A percentile compares a stretch with the other conserved stretches of the same genome.
phyloP scores from a whole-genome alignment of 1,140 invertebrate genomes.

The Drosophila sturtevanti region DNA sequence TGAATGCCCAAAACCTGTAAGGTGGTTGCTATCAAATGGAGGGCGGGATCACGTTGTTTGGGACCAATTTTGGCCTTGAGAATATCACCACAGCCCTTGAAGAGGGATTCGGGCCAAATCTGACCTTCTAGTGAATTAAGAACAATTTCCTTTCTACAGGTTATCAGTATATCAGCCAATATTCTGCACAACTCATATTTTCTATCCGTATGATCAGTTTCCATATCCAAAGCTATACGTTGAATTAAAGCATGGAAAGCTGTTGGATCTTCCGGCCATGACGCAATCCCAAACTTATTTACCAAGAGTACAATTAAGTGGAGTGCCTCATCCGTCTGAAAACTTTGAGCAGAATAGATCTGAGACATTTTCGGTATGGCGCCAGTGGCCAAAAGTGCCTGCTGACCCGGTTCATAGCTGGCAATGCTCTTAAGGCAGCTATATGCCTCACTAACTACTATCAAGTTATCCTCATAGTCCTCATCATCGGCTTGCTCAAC shows the following conservation, averaged over 20 bases:
- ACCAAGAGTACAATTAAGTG: slow-evolving; percentile 90
- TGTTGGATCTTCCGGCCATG: slow-evolving; percentile 89
- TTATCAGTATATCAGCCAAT: slow-evolving; percentile 89
- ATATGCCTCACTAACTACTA: slow-evolving; percentile 94
- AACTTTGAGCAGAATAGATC: slow-evolving; percentile 92
- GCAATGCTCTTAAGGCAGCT: slow-evolving; percentile 92
- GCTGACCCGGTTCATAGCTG: slow-evolving; percentile 88
- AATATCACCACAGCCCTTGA: slow-evolving; percentile 91
- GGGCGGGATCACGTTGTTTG: slow-evolving; percentile 92
- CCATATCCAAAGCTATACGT: slow-evolving; percentile 93
- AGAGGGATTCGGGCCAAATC: slow-evolving; percentile 90
- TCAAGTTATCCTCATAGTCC: slow-evolving; percentile 92
- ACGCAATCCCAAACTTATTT: slow-evolving; percentile 86
- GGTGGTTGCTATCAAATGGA: slow-evolving; percentile 91
- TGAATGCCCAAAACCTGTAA: slow-evolving; percentile 92
- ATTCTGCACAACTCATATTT: slow-evolving; percentile 94
- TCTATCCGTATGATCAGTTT: slow-evolving; percentile 91
- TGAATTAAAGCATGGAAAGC: slow-evolving; percentile 92
- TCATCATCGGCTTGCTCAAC: slow-evolving; percentile 91
- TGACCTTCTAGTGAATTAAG: slow-evolving; percentile 86
- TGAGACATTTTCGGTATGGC: slow-evolving; percentile 92
- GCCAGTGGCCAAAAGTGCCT: slow-evolving; percentile 89
- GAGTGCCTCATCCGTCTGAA: slow-evolving; percentile 93
- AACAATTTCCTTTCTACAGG: slow-evolving; percentile 87
- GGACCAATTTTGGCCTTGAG: slow-evolving; percentile 93